Conservation (phyloP, 2,113 vertebrate species). For the Calypte anna region DNA sequence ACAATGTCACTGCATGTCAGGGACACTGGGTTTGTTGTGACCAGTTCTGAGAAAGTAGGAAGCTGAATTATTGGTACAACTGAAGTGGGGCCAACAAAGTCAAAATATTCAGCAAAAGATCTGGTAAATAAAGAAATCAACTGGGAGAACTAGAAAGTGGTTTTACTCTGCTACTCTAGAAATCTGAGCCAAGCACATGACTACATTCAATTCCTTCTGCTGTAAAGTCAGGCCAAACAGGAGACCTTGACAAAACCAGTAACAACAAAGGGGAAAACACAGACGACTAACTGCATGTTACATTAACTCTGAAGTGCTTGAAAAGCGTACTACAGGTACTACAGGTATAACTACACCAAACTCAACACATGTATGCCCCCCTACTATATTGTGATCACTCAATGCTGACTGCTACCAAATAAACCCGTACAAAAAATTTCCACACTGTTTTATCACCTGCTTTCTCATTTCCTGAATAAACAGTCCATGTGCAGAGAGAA, state of each 20-base stretch:
- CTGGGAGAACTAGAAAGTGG: neutral
- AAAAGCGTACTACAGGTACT: neutral
- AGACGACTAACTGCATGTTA: neutral
- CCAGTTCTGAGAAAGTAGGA: neutral
- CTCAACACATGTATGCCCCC: neutral
- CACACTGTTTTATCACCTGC: conserved; percentile 33
- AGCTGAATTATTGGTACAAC: neutral
- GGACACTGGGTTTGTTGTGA: neutral
- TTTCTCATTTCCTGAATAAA: conserved; percentile 30
- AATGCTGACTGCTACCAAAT: neutral
- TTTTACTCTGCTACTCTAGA: neutral
- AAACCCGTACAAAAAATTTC: conserved; percentile 21
- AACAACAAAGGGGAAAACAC: neutral
- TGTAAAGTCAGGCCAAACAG: neutral
- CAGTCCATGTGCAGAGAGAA: neutral
- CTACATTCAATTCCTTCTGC: neutral
- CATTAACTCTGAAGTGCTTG: neutral
- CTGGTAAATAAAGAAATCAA: neutral
- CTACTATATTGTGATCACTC: neutral
- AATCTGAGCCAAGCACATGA: neutral
- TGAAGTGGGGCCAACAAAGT: neutral
- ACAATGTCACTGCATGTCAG: neutral
- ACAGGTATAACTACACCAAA: neutral
- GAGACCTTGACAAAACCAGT: neutral
- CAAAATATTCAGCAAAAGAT: neutral